These are phyloP conservation scores for Eptatretus atami DNA, from an alignment of 2,797 vertebrate species.

Conservation along the genomic window DNA sequence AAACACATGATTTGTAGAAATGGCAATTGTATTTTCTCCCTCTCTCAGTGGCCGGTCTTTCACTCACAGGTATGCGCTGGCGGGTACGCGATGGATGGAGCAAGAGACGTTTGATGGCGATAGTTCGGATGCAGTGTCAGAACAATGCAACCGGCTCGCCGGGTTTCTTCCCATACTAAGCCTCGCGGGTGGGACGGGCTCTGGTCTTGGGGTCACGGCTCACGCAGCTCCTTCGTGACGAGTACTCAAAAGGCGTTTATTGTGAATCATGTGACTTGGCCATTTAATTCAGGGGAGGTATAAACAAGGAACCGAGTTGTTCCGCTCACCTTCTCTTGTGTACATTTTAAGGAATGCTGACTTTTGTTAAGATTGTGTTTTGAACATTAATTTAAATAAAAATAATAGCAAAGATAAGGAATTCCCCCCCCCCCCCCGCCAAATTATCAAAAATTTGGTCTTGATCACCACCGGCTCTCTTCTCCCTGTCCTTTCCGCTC, in stretches of 20 bases:
- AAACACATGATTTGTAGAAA: too few relatives aligned
- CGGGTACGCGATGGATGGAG: neutral
- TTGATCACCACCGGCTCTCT: neutral
- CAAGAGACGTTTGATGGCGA: slow-evolving; percentile 17
- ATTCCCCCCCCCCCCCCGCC: neutral
- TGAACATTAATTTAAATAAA: neutral
- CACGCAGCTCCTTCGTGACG: slow-evolving; percentile 42
- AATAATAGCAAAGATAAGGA: too few relatives aligned
- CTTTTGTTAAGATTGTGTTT: neutral
- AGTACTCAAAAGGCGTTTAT: slow-evolving; percentile 38
- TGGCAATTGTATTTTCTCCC: too few relatives aligned
- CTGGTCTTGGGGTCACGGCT: slow-evolving; percentile 54
- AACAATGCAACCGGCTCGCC: slow-evolving; percentile 45
- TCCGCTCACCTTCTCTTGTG: neutral
- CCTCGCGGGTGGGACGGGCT: slow-evolving; percentile 75
- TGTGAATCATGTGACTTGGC: slow-evolving; percentile 75
- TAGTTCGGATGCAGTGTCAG: slow-evolving; percentile 39
- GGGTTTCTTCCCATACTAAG: slow-evolving; percentile 67
- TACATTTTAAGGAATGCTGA: neutral
- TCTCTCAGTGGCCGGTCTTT: too few relatives aligned
- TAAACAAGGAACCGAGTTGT: neutral
- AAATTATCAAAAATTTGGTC: neutral
- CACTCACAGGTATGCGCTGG: neutral
- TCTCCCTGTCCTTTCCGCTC: slow-evolving; percentile 6
- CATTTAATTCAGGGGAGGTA: slow-evolving; percentile 70